Percentiles rank a stretch among this genome's conserved stretches.
These are phyloP conservation scores for Ailurus styani DNA, from an alignment of 2,113 vertebrate genomes.

Conservation along the genomic window DNA sequence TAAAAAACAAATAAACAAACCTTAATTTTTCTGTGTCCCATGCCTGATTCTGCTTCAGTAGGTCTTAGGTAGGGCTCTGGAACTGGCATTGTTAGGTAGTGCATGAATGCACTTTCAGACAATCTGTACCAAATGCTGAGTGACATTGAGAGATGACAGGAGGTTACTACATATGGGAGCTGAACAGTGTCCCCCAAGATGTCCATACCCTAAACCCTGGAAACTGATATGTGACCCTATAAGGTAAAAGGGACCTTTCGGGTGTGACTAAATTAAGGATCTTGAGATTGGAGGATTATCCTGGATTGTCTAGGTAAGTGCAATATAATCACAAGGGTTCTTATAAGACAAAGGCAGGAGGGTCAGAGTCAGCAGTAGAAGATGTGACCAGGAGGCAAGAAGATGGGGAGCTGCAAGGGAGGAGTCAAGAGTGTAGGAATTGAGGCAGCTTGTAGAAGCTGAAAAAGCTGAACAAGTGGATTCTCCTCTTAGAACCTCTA, in stretches of 20 bases:
- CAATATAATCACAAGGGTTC: not conserved
- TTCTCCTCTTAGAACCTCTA: not conserved
- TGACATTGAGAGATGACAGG: not conserved
- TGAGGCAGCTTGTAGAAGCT: not conserved
- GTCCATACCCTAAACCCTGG: fast-evolving
- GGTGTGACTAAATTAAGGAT: not conserved
- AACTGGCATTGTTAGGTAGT: not conserved
- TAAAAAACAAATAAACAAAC: not conserved
- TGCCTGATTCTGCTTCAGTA: not conserved
- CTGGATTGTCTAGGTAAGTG: not conserved
- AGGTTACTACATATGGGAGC: not conserved
- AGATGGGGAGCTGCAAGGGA: not conserved
- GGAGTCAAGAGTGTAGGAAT: not conserved
- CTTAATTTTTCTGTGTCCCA: not conserved
- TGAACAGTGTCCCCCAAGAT: not conserved
- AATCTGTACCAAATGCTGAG: not conserved
- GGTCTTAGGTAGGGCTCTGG: not conserved
- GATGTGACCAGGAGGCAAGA: not conserved
- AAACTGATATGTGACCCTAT: not conserved
- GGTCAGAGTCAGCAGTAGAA: not conserved
- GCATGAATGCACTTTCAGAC: not conserved
- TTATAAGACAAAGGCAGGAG: not conserved
- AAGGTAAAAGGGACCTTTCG: not conserved
- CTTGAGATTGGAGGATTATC: not conserved
- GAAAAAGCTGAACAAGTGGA: not conserved